These are phyloP conservation scores for Hypotaenidia philippensis DNA, from an alignment of 2,797 vertebrate species.

Conservation along the genomic window DNA sequence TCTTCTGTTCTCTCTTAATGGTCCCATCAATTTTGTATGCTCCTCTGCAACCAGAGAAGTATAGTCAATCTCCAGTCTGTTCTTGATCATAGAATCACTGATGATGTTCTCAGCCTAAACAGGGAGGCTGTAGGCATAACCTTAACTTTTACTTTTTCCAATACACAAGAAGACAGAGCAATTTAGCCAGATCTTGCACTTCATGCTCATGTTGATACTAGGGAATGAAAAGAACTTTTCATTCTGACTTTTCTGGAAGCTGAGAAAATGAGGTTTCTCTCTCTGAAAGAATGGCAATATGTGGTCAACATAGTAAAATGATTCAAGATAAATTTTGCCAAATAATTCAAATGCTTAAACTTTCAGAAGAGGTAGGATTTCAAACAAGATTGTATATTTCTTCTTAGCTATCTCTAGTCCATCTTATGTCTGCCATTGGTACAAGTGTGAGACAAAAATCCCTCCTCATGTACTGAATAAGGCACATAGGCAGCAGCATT, in stretches of 20 bases:
- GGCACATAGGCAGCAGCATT: accelerated
- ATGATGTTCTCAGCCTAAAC: neutral
- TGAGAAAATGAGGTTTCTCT: neutral
- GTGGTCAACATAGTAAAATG: neutral
- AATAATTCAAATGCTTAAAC: neutral
- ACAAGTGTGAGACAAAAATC: neutral
- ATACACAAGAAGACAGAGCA: neutral
- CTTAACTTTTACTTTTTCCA: neutral
- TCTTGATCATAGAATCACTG: neutral
- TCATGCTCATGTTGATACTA: neutral
- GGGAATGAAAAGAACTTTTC: neutral
- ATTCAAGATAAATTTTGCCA: neutral
- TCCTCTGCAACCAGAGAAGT: neutral
- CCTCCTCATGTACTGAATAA: neutral
- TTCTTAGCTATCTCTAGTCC: neutral
- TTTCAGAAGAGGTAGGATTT: neutral
- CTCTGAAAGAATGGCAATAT: neutral
- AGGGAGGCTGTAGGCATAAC: neutral
- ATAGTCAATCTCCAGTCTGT: neutral
- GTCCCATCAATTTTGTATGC: neutral
- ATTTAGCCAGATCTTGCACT: neutral
- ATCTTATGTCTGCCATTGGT: neutral
- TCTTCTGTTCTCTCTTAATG: neutral
- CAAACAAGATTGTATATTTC: neutral
- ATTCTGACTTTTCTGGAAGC: neutral